Evolutionary conservation across 2,888 invertebrate genomes (phyloP), one percentile per base, ranked within the genome.

Genomic region (Tyria jacobaeae): DNA sequence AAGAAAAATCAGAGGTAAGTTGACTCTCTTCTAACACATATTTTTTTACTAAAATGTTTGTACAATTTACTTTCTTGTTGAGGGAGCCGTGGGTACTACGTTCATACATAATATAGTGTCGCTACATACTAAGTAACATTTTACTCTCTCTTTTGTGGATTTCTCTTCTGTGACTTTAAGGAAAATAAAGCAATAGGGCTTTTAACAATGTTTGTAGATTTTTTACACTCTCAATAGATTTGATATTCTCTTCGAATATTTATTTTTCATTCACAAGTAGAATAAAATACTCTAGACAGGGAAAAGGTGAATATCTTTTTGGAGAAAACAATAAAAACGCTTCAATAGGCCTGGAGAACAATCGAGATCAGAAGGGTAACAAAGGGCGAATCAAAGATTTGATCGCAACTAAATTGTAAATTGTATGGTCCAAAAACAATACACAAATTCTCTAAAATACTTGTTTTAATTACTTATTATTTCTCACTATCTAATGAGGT

Each of bases 51-150:
- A 21, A 25, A 21, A 47, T 24, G 21, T 55, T 55, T 12, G 53
- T 14, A 44, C 21, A 24, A 17, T 59, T 60, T 59, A 60, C 60
- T 61, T 55, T 50, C 17, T 35, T 41, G 39, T 61, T 50, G 62
- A 63, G 55, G n/a, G 58, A 68, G 56, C 44, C 15, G 35, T 62
- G 63, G 14, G 55, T 24, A 62, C 51, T 17, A 31, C 34, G 41
- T 74, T 50, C 62, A 58, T 75, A 49, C 66, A 68, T 71, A 70
- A 70, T 67, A 75, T 60, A 52, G 61, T 47, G 58, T 62, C 17
- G 31, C 55, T 21, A 62, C 44, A 27, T 41, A 49, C 39, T 37
- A 39, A 34, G 57, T 27, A 24, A 58, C 35, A 53, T 56, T 55
- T 64, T 61, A 56, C 61, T 65, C 57, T 59, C 21, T 49, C n/a